Conservation (phyloP, 2,113 vertebrate species). For the Glaucidium brasilianum region DNA sequence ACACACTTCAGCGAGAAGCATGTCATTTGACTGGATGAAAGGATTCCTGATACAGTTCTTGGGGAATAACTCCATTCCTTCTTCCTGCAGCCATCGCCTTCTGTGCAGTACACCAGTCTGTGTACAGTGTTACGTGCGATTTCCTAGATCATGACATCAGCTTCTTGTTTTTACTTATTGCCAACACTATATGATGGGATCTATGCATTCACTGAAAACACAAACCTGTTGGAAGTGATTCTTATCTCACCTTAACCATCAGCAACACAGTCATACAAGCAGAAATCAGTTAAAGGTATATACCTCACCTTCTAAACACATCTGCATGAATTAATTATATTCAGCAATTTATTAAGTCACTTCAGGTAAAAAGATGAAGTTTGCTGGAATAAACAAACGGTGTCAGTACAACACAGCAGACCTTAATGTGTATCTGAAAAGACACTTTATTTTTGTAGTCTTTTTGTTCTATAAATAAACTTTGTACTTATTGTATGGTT, state of each 20-base stretch:
- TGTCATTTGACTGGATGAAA: neutral
- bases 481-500: neutral
- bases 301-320: neutral
- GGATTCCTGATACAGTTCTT: neutral
- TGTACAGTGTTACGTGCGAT: neutral
- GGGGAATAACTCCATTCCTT: neutral
- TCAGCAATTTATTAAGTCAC: neutral
- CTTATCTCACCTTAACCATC: neutral
- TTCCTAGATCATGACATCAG: neutral
- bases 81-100: neutral
- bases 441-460: neutral
- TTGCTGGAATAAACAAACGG: neutral
- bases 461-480: neutral
- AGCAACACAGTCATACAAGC: neutral
- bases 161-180: neutral
- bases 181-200: neutral
- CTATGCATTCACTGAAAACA: neutral
- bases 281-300: neutral
- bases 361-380: neutral
- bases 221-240: neutral
- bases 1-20: neutral
- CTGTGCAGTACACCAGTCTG: neutral
- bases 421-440: neutral
- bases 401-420: neutral
- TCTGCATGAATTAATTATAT: neutral